Conservation (phyloP, 2,888 invertebrate genomes). For the Matsumyia berberina region DNA sequence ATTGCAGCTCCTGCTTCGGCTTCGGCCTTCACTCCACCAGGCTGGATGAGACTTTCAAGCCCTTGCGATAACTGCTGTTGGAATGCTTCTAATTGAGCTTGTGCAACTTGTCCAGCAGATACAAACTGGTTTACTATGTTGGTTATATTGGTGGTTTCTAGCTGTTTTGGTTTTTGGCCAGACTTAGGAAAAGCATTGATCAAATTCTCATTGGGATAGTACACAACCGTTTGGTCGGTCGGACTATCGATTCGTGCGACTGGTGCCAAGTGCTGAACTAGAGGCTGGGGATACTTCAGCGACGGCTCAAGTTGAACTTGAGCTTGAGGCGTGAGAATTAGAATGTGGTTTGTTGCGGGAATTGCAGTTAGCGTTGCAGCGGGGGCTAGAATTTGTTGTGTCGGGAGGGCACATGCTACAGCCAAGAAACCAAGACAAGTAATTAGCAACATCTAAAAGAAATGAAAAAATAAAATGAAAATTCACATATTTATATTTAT, state of each 20-base stretch:
- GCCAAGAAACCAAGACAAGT: constrained; percentile 46
- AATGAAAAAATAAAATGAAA: neutral
- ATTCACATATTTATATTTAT: neutral
- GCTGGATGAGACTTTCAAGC: constrained; percentile 56
- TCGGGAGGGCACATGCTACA: constrained; percentile 44
- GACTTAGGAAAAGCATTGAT: constrained; percentile 53
- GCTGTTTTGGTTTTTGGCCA: constrained; percentile 43
- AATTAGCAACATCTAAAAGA: constrained; percentile 64
- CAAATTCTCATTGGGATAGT: constrained; percentile 80
- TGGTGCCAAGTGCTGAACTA: constrained; percentile 82
- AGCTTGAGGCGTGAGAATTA: constrained; percentile 83
- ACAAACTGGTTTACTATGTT: constrained; percentile 67
- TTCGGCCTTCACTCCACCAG: constrained; percentile 72
- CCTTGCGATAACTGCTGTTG: constrained; percentile 65
- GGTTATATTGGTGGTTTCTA: constrained; percentile 55
- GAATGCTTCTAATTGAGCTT: constrained; percentile 57
- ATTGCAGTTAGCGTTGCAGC: constrained; percentile 48
- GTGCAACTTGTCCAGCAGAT: constrained; percentile 57
- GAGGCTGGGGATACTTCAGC: constrained; percentile 78
- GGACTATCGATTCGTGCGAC: constrained; percentile 81
- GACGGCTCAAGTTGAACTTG: constrained; percentile 83
- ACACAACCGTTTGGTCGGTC: constrained; percentile 82
- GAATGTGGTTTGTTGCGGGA: constrained; percentile 79
- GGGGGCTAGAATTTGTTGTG: constrained; percentile 54
- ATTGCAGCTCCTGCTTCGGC: constrained; percentile 22